Percentiles rank a stretch among this genome's conserved stretches.
phyloP scores from a whole-genome alignment of 1,140 invertebrate genomes.

The Bicyclus anynana region DNA sequence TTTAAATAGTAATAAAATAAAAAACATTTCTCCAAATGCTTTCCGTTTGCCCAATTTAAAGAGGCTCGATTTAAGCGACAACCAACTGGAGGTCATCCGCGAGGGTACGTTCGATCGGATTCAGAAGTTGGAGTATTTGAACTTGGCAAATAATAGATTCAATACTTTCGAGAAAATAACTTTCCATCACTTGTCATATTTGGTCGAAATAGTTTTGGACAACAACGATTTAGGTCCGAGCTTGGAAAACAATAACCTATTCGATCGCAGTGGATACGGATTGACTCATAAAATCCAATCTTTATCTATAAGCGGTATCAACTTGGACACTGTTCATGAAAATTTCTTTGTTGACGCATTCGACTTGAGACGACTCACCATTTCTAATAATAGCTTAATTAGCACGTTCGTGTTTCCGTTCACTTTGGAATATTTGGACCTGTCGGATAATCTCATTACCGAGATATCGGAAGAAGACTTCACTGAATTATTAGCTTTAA shows the following conservation, averaged over 20 bases:
- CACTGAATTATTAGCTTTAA: constrained; percentile 48
- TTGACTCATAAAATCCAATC: constrained; percentile 53
- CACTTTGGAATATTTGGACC: constrained; percentile 64
- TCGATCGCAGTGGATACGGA: constrained; percentile 53
- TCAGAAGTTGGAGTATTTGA: constrained; percentile 71
- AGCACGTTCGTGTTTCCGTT: constrained; percentile 62
- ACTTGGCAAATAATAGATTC: constrained; percentile 76
- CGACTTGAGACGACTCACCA: constrained; percentile 49
- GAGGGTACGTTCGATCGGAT: constrained; percentile 66
- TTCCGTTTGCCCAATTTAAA: constrained; percentile 63
- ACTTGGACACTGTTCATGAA: constrained; percentile 46
- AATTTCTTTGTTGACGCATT: constrained; percentile 67
- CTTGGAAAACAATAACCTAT: constrained; percentile 46
- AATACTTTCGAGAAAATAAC: constrained; percentile 55
- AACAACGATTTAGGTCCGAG: constrained; percentile 58
- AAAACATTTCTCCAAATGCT: constrained; percentile 48
- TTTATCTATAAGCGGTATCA: constrained; percentile 54
- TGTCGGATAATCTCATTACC: constrained; percentile 63
- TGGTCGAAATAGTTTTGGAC: constrained; percentile 70
- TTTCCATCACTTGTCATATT: constrained; percentile 65
- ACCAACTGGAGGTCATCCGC: constrained; percentile 67
- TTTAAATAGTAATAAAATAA: constrained; percentile 66
- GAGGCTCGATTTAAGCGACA: constrained; percentile 76
- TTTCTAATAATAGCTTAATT: constrained; percentile 58
- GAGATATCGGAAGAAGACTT: constrained; percentile 58